Conservation (phyloP, 2,113 vertebrate species). For the Phyllopteryx taeniolatus region DNA sequence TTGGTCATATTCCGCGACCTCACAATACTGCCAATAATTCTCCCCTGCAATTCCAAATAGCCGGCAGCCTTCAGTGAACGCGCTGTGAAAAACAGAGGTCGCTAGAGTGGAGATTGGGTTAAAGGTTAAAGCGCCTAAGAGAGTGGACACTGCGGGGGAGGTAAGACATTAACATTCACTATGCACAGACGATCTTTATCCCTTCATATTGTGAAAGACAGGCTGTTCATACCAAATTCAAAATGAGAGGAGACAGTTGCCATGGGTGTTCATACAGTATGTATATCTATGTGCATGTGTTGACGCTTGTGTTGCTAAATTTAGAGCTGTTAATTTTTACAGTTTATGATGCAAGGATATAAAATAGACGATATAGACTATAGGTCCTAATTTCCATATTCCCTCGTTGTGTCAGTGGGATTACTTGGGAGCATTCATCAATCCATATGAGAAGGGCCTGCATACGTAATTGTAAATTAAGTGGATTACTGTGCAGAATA, state of each 20-base stretch:
- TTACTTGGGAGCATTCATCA: slow-evolving; percentile 57
- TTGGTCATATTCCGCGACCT: neutral
- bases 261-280: slow-evolving; percentile 1
- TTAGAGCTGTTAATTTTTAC: neutral
- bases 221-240: slow-evolving; percentile 26
- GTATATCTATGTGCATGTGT: slow-evolving; percentile 13
- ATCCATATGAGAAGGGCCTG: slow-evolving; percentile 59
- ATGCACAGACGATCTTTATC: slow-evolving; percentile 29
- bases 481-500: slow-evolving; percentile 66
- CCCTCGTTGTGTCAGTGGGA: slow-evolving; percentile 40
- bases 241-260: slow-evolving; percentile 8
- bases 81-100: slow-evolving; percentile 11
- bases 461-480: slow-evolving; percentile 72
- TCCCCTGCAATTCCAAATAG: neutral
- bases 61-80: slow-evolving; percentile 2
- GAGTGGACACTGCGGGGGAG: slow-evolving; percentile 47
- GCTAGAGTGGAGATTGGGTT: slow-evolving; percentile 34
- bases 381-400: slow-evolving; percentile 21
- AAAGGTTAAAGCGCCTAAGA: slow-evolving; percentile 58
- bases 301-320: neutral
- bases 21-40: neutral
- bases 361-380: slow-evolving; percentile 11
- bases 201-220: slow-evolving; percentile 51
- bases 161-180: slow-evolving; percentile 65
- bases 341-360: slow-evolving; percentile 4